Conservation (phyloP, 2,888 invertebrate species). For the Pseudoips prasinana region DNA sequence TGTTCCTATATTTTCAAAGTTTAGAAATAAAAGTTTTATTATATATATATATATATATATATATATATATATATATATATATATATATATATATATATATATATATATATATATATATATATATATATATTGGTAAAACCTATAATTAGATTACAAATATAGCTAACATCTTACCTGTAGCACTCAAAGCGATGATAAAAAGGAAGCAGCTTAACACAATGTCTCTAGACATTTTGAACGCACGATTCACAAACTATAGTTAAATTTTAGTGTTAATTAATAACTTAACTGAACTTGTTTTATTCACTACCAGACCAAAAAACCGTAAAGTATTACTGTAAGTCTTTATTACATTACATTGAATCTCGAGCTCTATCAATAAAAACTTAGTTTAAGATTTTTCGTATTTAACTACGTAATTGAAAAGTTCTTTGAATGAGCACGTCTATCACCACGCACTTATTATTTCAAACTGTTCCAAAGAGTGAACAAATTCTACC, state of each 20-base stretch:
- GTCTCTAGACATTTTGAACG: conserved; percentile 47
- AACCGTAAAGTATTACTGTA: too few relatives aligned
- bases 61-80: too few relatives aligned
- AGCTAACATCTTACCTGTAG: conserved; percentile 63
- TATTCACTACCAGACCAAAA: too few relatives aligned
- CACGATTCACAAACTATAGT: too few relatives aligned
- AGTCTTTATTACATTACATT: too few relatives aligned
- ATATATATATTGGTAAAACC: too few relatives aligned
- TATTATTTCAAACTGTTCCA: conserved; percentile 19
- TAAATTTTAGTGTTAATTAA: neutral
- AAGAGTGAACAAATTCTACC: conserved; percentile 15
- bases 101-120: too few relatives aligned
- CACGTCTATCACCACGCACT: conserved; percentile 27
- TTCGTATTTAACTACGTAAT: conserved; percentile 33
- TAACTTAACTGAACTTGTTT: conserved; percentile 1
- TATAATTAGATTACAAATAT: too few relatives aligned
- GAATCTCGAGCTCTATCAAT: neutral
- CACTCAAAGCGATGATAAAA: conserved; percentile 39
- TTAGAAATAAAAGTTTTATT: too few relatives aligned
- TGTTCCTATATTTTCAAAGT: too few relatives aligned
- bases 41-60: too few relatives aligned
- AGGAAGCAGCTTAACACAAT: conserved; percentile 47
- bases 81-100: too few relatives aligned
- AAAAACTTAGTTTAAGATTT: conserved; percentile 16
- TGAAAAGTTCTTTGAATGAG: conserved; percentile 28